These are phyloP conservation scores for Spheniscus mendiculus DNA, from an alignment of 2,113 vertebrate species.

Conservation along the genomic window DNA sequence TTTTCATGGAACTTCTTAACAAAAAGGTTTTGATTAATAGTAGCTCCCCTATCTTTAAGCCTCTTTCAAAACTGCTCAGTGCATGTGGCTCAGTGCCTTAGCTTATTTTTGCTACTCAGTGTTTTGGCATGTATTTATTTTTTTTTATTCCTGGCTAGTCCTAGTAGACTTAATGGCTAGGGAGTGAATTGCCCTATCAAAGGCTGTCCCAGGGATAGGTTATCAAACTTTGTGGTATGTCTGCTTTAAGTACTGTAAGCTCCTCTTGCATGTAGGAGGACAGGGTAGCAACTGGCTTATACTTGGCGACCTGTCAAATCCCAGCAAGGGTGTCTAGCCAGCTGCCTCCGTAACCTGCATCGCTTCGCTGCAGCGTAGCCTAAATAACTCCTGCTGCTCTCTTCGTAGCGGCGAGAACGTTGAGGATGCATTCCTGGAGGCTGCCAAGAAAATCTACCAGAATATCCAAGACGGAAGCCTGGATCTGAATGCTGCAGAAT, in stretches of 20 bases:
- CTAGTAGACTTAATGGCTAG: accelerated
- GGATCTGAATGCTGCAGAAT: conserved; percentile 96
- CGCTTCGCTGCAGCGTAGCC: neutral
- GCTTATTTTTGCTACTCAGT: accelerated
- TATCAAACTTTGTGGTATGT: accelerated
- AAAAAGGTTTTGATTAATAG: accelerated
- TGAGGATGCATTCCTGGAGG: conserved; percentile 96
- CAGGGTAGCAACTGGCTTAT: neutral
- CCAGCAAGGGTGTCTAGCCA: neutral
- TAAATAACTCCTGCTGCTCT: neutral
- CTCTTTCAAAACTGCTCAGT: neutral
- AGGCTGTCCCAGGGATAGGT: neutral
- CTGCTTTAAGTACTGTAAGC: neutral
- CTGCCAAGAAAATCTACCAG: conserved; percentile 98
- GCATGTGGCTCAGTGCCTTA: accelerated
- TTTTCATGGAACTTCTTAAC: neutral
- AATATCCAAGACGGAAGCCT: conserved; percentile 98
- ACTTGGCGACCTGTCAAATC: neutral
- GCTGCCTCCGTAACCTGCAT: accelerated
- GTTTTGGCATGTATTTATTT: accelerated
- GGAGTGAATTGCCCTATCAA: accelerated
- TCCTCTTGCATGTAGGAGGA: accelerated
- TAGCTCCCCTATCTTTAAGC: neutral
- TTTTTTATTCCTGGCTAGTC: neutral
- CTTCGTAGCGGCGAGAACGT: conserved; percentile 91